Evolutionary conservation across 1,140 invertebrate species (phyloP), one percentile per base, ranked within the genome.

Genomic region (Triops cancriformis): DNA sequence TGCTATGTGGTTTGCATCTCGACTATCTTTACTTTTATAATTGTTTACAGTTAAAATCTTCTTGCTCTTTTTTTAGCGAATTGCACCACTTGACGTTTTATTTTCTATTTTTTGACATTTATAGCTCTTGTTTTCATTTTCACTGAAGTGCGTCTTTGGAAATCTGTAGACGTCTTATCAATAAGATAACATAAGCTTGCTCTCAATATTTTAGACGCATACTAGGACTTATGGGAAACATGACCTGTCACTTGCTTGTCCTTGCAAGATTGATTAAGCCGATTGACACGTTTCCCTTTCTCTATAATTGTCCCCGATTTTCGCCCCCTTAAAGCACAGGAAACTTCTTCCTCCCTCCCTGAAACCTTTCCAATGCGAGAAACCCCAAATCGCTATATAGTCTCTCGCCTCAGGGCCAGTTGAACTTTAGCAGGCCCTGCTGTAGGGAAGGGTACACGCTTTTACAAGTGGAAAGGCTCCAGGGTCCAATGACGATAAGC

Each of bases 401-500:
- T 0, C 3, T 64, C 23, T 64, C 6, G n/a, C n/a, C 23, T 18
- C 14, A 18, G 51, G 51, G 51, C 18, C 51, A 18, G 9, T 64
- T 64, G 51, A 64, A 64, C 51, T 64, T 23, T 23, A n/a, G 51
- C 10, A 64, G 51, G 14, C 51, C 5, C 10, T 12, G 51, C 6
- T 64, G 18, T n/a, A 64, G 51, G 14, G 51, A 23, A 64, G 45
- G 14, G 18, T 64, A 18, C 18, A 64, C 51, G 51, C 23, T n/a
- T 64, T 23, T 18, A 64, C 6, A 64, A 64, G 45, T 23, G 45
- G 45, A 64, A 64, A 64, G 45, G 51, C 51, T 64, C 51, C 51
- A 64, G 14, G 51, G 51, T 64, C 51, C 51, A 64, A 64, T 37
- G 31, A 64, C 51, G 51, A 64, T 64, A 64, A 64, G 51, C 51